Evolutionary conservation across 2,113 vertebrate genomes (phyloP).

Genomic region (Ancistrus triradiatus): DNA sequence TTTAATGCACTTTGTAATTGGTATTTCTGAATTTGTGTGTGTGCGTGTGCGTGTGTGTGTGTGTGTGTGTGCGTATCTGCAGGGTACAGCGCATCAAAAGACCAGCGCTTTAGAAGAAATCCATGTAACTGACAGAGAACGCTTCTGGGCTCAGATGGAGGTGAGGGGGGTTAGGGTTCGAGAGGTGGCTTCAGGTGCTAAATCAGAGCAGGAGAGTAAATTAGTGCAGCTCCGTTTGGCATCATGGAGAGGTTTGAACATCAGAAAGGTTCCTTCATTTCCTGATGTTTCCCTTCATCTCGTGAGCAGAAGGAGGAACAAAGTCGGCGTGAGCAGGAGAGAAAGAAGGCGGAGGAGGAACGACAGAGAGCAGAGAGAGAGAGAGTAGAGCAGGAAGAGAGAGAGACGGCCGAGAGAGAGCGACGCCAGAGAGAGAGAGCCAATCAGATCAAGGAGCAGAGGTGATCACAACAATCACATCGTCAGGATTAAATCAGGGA

Average conservation of each 20-base stretch:
- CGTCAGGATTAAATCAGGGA: neutral
- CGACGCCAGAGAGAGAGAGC: slow-evolving; percentile 62
- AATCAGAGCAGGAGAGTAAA: too few species aligned
- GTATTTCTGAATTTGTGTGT: too few species aligned
- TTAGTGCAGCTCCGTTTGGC: too few species aligned
- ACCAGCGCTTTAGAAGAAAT: slow-evolving; percentile 82
- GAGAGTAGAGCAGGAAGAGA: slow-evolving; percentile 70
- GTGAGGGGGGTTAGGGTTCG: slow-evolving; percentile 53
- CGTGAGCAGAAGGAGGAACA: slow-evolving; percentile 84
- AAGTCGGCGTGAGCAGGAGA: slow-evolving; percentile 71
- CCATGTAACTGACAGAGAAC: slow-evolving; percentile 78
- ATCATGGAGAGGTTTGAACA: too few species aligned
- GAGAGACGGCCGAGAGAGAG: slow-evolving; percentile 68
- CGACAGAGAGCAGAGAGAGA: slow-evolving; percentile 69
- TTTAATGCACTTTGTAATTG: too few species aligned
- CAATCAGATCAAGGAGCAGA: slow-evolving; percentile 51
- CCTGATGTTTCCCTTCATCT: too few species aligned
- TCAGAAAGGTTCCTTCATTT: too few species aligned
- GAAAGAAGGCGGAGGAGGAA: slow-evolving; percentile 61
- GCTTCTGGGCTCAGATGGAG: slow-evolving; percentile 86
- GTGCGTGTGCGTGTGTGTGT: neutral
- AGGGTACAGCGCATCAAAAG: slow-evolving; percentile 65
- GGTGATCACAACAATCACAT: neutral
- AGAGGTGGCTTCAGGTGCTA: too few species aligned
- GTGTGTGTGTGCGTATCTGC: neutral